Evolutionary conservation across 2,113 vertebrate species (phyloP), one percentile per base, ranked within the genome.

Genomic region (Diadophis punctatus): DNA sequence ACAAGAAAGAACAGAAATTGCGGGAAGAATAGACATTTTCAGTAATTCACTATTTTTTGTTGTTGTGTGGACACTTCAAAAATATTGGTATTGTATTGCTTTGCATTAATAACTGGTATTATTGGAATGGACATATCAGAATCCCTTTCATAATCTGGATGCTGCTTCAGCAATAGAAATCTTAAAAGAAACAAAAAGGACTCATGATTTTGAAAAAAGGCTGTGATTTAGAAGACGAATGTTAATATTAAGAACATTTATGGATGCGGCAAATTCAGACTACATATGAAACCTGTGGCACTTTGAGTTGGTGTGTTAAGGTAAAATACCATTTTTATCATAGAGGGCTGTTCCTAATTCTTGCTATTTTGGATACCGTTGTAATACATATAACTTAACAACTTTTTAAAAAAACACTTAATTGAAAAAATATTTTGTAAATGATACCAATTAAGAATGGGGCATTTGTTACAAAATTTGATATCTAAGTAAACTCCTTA

Each of bases 261-360:
- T 91, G 90, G 90, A 93, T 90, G 56, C 80, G 22, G 58, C 92
- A 89, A 89, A 80, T 8, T 87, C 84, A 90, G 88, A 63, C 92
- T 87, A 53, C 90, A 56, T 90, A 86, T 92, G 90, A 91, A 87
- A 87, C 48, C 87, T 91, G 90, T 58, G 87, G 74, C 90, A 91
- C 93, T 93, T 93, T 91, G 90, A 93, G 49, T 88, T 93, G 93
- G 63, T 91, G 52, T 93, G 51, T 91, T 93, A 93, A 93, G 93
- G 93, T 93, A 93, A 93, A 93, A 91, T 86, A 93, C 43, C 51
- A 87, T 93, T 93, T 93, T 93, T 55, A 90, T 91, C 89, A 23
- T 93, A 90, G 43, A 93, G 90, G 74, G 80, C 68, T 93, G 49
- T 93, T 93, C 2, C 74, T 91, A 91, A 74, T 93, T 90, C 49